Evolutionary conservation across 1,140 invertebrate species (phyloP), one percentile per base, ranked within the genome.

Genomic region (Sycophila sp.): DNA sequence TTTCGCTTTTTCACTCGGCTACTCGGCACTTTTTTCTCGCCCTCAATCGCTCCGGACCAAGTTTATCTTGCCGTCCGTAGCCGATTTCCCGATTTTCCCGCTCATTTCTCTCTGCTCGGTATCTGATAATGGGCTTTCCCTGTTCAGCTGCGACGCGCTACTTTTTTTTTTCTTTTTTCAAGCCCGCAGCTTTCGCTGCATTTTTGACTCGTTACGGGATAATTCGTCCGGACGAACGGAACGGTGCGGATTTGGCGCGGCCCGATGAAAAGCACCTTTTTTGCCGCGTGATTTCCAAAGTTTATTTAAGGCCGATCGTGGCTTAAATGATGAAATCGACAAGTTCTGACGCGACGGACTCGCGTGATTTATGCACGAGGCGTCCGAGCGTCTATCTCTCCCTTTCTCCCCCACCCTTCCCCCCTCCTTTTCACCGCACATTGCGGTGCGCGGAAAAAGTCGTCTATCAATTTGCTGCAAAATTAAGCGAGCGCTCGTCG

Each of bases 61-160:
- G n/a, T n/a, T n/a, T n/a, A n/a, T n/a, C n/a, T n/a, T n/a, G n/a
- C n/a, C n/a, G n/a, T n/a, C n/a, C n/a, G n/a, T n/a, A n/a, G n/a
- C n/a, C n/a, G n/a, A n/a, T n/a, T n/a, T n/a, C n/a, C n/a, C n/a
- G n/a, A 28, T 42, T 28, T 15, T n/a, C 19, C 13, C 34, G 34
- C 22, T 30, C 19, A 2, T 51, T 13, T 51, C 5, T 24, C 13
- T n/a, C 49, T 30, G 15, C 8, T 45, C 45, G 42, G 2, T 51
- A 36, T 51, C n/a, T 3, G 19, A 22, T 64, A 53, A 64, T 64
- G 32, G 62, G 17, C n/a, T 49, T 64, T 38, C n/a, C 19, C 32
- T 51, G 40, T 63, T 63, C 32, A 28, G 11, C 47, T 30, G 26
- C 45, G 45, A 28, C 36, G 13, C 4, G 5, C 38, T 40, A 10